Base-by-base conservation (phyloP, 2,797 vertebrate genomes). In the Buceros bicornis region DNA sequence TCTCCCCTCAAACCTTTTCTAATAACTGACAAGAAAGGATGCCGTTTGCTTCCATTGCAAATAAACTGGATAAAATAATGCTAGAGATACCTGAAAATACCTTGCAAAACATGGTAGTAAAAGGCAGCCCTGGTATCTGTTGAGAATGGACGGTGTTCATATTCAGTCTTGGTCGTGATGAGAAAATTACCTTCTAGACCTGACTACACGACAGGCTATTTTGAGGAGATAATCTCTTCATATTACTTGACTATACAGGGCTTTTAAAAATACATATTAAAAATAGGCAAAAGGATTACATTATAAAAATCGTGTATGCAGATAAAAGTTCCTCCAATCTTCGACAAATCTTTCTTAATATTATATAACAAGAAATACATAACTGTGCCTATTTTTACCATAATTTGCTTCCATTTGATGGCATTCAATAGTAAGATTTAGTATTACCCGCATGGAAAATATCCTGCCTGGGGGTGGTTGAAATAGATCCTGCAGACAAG, bases 401-500 rank as follows among this genome's bases (percentile, higher is more conserved):
- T 90, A 71, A 96, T 95, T 97, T 95, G 72, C 95, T 95, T 94
- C 91, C 89, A 85, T 93, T 95, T 97, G 90, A 74, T 95, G 96
- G 77, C 90, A 85, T 94, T 93, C 81, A 92, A 45, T 93, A 93
- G 87, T 96, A 92, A 96, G 96, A 97, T 96, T 97, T 95, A 97
- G 95, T 96, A 92, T 97, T 95, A 92, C 94, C 93, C 76, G 1
- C 94, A 95, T 81, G 93, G 96, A 96, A 97, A 95, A 95, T 95
- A 95, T 96, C 94, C 88, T 94, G 96, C 96, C 96, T 77, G 96
- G 72, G 88, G 96, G 95, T 94, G 90, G 90, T 14, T 95, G 93
- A 97, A 95, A 96, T 92, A 96, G 95, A 95, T 96, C 94, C 92
- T 94, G 94, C 92, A 94, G 96, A 95, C 94, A 95, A 97, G 94